Conservation (phyloP, 2,888 invertebrate species). For the Cybosia mesomella region DNA sequence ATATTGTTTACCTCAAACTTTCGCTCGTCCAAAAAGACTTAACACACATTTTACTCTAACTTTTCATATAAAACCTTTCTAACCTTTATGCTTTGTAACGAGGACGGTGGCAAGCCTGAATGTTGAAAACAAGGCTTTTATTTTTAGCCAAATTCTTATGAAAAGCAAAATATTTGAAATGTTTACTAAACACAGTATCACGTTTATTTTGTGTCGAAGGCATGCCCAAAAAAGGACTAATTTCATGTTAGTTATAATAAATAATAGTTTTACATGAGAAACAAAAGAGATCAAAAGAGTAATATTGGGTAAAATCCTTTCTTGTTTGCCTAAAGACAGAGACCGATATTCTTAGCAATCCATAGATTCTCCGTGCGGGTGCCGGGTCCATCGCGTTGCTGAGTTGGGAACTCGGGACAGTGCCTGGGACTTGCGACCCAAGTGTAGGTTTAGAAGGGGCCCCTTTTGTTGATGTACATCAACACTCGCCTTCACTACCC, state of each 20-base stretch:
- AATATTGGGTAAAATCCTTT: background rate
- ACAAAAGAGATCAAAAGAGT: background rate
- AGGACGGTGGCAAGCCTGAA: background rate
- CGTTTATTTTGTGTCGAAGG: background rate
- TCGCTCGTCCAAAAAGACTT: background rate
- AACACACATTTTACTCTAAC: background rate
- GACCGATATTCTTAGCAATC: background rate
- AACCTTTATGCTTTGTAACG: background rate
- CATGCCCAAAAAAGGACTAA: background rate
- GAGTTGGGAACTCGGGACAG: no score
- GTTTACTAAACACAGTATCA: constrained; percentile 1
- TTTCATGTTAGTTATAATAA: background rate
- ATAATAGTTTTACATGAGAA: background rate
- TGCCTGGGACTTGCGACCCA: no score
- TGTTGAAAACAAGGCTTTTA: background rate
- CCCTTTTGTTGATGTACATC: no score
- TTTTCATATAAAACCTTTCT: background rate
- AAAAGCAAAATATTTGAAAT: background rate
- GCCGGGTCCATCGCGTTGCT: no score
- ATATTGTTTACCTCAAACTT: background rate
- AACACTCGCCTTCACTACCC: no score
- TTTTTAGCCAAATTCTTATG: background rate
- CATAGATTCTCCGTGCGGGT: no score
- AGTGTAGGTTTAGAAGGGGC: no score
- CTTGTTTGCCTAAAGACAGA: background rate